phyloP scores from a whole-genome alignment of 2,888 invertebrate species.

The Thereva unica region DNA sequence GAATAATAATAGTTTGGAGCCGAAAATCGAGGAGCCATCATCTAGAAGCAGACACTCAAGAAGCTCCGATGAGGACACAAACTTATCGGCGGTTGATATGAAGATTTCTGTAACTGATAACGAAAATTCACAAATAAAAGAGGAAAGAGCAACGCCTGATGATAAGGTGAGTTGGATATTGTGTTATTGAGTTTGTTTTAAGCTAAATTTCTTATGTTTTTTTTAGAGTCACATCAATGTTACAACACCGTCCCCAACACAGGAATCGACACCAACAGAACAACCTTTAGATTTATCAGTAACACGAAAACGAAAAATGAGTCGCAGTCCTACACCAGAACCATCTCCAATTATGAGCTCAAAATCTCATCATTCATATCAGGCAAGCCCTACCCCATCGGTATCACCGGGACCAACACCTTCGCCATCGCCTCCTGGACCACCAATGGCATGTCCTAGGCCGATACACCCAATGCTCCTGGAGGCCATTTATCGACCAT shows the following conservation, averaged over 20 bases:
- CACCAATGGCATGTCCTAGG: constrained; percentile 74
- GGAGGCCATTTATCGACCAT: constrained; percentile 72
- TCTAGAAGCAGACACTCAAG: constrained; percentile 41
- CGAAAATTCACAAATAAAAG: constrained; percentile 54
- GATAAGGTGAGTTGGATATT: constrained; percentile 51
- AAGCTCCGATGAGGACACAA: constrained; percentile 45
- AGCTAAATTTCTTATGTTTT: not conserved
- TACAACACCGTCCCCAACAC: constrained; percentile 50
- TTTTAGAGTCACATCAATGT: constrained; percentile 55
- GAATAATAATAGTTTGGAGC: constrained; percentile 19
- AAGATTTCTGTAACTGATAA: constrained; percentile 50
- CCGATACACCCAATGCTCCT: constrained; percentile 80
- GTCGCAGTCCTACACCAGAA: constrained; percentile 33
- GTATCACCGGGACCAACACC: constrained; percentile 56
- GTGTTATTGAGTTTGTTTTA: not conserved
- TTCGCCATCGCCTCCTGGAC: constrained; percentile 54
- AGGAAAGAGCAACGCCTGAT: constrained; percentile 52
- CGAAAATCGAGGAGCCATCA: constrained; percentile 32
- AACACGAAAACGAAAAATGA: constrained; percentile 61
- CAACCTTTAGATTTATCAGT: constrained; percentile 78
- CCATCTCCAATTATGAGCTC: constrained; percentile 20
- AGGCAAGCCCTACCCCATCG: constrained; percentile 53
- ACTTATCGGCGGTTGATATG: constrained; percentile 42
- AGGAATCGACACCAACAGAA: constrained; percentile 55
- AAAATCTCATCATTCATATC: constrained; percentile 45